Base-by-base conservation (phyloP, 2,888 invertebrate species). In the Meghimatium bilineatum region DNA sequence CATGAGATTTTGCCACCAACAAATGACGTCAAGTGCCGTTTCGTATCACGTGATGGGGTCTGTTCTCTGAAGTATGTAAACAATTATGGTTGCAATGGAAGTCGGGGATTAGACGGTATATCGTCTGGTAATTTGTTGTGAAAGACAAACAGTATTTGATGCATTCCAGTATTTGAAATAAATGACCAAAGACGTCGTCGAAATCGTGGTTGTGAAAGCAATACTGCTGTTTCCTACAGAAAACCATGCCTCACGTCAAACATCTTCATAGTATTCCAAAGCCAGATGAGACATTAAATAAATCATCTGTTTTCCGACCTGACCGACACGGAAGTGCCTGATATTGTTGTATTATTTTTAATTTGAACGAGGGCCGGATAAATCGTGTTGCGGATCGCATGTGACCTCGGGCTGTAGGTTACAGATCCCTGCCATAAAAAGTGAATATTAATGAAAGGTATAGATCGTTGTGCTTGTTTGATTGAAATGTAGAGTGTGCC, bases 1-100 rank as follows among this genome's bases (percentile, higher is more conserved):
- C 93, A 93, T 88, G 93, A 93, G 88, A 92, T 93, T 82, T 88
- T 93, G 52, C 93, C 93, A 26, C 93, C 93, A 60, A 89, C 90
- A 71, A 89, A 90, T 83, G 93, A 93, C 85, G 91, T 93, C 17
- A 88, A 89, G 80, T 86, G 93, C 29, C 69, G 87, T 74, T 91
- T 89, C 87, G 86, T 87, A 82, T 78, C 85, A 23, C 86, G 86
- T 78, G 84, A 88, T 26, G 87, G 88, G 52, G 81, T 84, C 17
- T 87, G 87, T 71, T 74, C 84, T 29, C 79, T 90, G 14, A 87
- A 83, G 32, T 88, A 89, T 76, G 49, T 86, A 66, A 86, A 83
- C 38, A 77, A 83, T 67, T 82, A 72, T 66, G 84, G 81, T 71
- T 69, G 74, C 20, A 66, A 71, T 34, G 83, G 71, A n/a, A 72